Base-by-base conservation (phyloP, 2,888 invertebrate species). In the Pterostichus niger region DNA sequence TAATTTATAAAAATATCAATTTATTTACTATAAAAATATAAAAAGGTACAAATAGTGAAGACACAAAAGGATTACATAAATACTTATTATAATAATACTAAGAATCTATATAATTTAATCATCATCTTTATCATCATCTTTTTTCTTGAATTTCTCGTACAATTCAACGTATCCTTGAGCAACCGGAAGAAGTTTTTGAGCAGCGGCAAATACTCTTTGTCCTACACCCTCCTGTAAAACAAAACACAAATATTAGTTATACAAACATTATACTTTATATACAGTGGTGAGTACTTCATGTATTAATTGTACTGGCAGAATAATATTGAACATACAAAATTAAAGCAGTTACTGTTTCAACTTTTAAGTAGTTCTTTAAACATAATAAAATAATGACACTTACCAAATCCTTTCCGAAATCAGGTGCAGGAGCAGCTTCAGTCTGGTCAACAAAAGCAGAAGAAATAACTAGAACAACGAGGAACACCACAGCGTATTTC, bases 331-430 rank as follows among this genome's bases (percentile, higher is more conserved):
- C 24, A 24, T 24, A 24, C n/a, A 24, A 24, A 24, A 24, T 24
- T 3, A 24, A 24, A 24, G 24, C 3, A 24, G 24, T 24, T 3
- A 24, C 24, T 24, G 3, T 24, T 24, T 24, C 1, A 24, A 24
- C 24, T 24, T 24, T 24, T 24, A 24, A 24, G 24, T 24, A 24
- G 3, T 24, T n/a, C n/a, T n/a, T n/a, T 24, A 24, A 24, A 24
- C 1, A 24, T 24, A 24, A 24, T 24, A 24, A 24, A 24, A 24
- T 24, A 24, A 24, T 24, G 24, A 24, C 24, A 24, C 68, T 71
- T 71, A 71, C 68, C 15, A 71, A 7, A 44, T 71, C 68, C 17
- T 71, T 71, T 17, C 68, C 68, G 17, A 71, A 71, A 11, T 71
- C 68, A 13, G 68, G 68, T 5, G 9, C 17, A 15, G 68, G 68